Base-by-base conservation (phyloP, 2,888 invertebrate genomes). In the Pachydiplax longipennis region DNA sequence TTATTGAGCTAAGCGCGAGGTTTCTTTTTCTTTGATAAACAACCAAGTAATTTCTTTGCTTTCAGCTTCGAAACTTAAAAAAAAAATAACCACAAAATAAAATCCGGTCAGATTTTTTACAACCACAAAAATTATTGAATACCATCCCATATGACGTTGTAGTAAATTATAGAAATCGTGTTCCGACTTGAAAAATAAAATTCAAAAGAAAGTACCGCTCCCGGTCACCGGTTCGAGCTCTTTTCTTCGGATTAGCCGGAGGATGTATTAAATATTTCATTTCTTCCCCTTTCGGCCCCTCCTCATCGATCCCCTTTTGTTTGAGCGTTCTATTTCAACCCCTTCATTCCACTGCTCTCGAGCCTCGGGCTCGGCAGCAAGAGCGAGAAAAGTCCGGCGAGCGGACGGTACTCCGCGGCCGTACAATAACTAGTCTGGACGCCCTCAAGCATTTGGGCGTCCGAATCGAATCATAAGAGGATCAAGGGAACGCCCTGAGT, bases 291-390 rank as follows among this genome's bases (percentile, higher is more conserved):
- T 53, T n/a, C 31, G 53, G 53, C 22, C 15, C 15, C 31, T 22
- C 58, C 35, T 58, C 53, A 83, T 83, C 83, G 83, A 83, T 83
- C 58, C 58, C 53, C 61, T 87, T 61, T 31, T 87, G 61, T 61
- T 83, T 65, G 87, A 87, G 61, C 87, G 87, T 65, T 58, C 58
- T 37, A 35, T 58, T 61, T 81, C 81, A n/a, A 53, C 58, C 87
- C 58, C 10, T 25, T 53, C 48, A 35, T 81, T 35, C 83, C 53
- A 25, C 18, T 53, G n/a, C 48, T 48, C 2, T 15, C 31, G 10
- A 37, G 61, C 87, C 87, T 31, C 25, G 31, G 31, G 73, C 73
- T 25, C 31, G 65, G 65, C 65, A 22, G 13, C 73, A 73, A 65
- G 65, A 65, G 53, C 53, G 53, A 18, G 73, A 65, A 25, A 22